Conservation (phyloP, 1,140 invertebrate genomes). For the Brachionus calyciflorus region DNA sequence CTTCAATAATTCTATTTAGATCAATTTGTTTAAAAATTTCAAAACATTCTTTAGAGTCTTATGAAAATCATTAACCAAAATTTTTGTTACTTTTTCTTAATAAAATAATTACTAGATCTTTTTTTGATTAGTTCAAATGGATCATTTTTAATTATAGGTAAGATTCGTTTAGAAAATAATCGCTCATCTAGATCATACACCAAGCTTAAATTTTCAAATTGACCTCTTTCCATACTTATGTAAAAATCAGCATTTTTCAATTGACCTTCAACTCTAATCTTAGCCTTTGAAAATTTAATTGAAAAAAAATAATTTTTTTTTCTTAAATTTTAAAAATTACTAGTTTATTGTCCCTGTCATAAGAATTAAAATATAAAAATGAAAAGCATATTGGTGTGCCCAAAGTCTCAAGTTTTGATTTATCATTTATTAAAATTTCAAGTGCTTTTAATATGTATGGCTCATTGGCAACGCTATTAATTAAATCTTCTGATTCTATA, state of each 20-base stretch:
- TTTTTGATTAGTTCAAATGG: background rate
- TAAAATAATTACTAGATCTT: background rate
- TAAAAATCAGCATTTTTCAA: slow-evolving; percentile 26
- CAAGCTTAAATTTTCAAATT: background rate
- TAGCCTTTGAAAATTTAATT: background rate
- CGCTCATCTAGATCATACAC: slow-evolving; percentile 6
- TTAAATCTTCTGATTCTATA: background rate
- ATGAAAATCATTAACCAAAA: background rate
- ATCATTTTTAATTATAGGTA: background rate
- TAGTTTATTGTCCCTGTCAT: background rate
- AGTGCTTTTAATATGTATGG: slow-evolving; percentile 1
- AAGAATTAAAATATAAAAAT: slow-evolving; percentile 33
- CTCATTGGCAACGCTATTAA: background rate
- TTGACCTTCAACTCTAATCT: background rate
- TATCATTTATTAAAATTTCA: background rate
- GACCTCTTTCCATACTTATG: background rate
- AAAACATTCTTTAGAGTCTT: background rate
- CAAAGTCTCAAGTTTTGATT: background rate
- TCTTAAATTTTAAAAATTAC: background rate
- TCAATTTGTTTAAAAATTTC: slow-evolving; percentile 15
- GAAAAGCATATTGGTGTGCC: background rate
- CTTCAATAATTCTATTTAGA: background rate
- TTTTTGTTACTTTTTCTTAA: background rate
- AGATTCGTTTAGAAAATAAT: background rate
- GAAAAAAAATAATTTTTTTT: background rate